Conservation (phyloP, 2,797 vertebrate genomes). For the Smutsia temminckii region DNA sequence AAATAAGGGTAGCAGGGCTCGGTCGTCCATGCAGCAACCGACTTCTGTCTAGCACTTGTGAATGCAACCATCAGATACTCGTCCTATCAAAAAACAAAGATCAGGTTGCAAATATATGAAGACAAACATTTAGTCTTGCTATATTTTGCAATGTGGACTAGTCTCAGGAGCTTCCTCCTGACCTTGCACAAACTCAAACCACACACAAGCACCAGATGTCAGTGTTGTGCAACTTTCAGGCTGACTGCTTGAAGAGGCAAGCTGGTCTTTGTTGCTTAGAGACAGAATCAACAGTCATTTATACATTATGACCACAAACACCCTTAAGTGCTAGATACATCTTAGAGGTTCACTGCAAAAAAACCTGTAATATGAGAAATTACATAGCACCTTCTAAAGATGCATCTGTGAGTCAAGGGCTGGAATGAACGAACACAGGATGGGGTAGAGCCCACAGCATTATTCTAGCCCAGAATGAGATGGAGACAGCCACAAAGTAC, state of each 20-base stretch:
- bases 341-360: neutral
- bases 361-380: neutral
- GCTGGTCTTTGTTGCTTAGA: neutral
- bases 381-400: neutral
- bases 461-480: neutral
- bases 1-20: neutral
- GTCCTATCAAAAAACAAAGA: neutral
- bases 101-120: neutral
- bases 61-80: fast-evolving
- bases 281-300: conserved; percentile 5
- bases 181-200: neutral
- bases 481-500: neutral
- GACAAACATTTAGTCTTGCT: neutral
- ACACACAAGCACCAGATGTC: conserved; percentile 84
- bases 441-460: too few relatives aligned
- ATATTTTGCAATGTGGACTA: fast-evolving
- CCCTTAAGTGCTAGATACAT: neutral
- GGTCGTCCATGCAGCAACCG: neutral
- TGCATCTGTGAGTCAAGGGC: neutral
- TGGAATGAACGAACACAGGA: too few relatives aligned
- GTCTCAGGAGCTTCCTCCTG: neutral
- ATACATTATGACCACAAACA: neutral
- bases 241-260: neutral
- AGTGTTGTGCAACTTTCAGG: conserved; percentile 84
- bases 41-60: neutral